Percentiles rank a stretch among this genome's conserved stretches.
These are phyloP conservation scores for Mantis religiosa DNA, from an alignment of 2,888 invertebrate species.

Conservation along the genomic window DNA sequence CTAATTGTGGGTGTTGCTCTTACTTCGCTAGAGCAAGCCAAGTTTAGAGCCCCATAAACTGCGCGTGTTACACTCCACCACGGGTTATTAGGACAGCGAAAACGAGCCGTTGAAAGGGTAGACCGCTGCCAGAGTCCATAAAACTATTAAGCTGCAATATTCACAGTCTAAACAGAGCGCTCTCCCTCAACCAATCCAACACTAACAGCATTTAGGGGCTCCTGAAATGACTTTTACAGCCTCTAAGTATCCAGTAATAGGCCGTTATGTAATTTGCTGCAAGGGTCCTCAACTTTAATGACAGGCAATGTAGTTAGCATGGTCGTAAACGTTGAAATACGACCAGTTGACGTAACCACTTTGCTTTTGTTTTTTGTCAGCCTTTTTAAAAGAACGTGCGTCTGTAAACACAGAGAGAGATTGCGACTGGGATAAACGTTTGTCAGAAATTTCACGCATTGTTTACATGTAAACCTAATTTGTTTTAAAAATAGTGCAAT, in stretches of 20 bases:
- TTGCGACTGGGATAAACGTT: background rate
- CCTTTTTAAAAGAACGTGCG: background rate
- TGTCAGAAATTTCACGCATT: background rate
- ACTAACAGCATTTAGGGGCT: background rate
- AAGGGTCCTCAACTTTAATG: background rate
- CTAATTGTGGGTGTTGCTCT: background rate
- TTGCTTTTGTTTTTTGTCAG: background rate
- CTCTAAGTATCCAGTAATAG: background rate
- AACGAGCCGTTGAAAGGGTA: conserved; percentile 15
- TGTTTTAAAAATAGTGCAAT: background rate
- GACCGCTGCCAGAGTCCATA: background rate
- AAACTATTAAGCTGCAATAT: conserved; percentile 15
- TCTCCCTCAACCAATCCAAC: background rate
- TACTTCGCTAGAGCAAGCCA: background rate
- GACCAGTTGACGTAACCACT: background rate
- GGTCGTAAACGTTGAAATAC: background rate
- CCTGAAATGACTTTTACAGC: background rate
- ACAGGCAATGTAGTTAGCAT: background rate
- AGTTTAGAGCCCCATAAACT: background rate
- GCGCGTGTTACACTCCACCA: background rate
- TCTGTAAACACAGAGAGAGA: background rate
- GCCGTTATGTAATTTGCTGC: background rate
- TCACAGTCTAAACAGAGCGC: background rate
- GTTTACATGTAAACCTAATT: background rate
- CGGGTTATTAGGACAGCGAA: conserved; percentile 6